These are phyloP conservation scores for Oxygymnocypris stewartii DNA, from an alignment of 2,113 vertebrate species.

Conservation along the genomic window DNA sequence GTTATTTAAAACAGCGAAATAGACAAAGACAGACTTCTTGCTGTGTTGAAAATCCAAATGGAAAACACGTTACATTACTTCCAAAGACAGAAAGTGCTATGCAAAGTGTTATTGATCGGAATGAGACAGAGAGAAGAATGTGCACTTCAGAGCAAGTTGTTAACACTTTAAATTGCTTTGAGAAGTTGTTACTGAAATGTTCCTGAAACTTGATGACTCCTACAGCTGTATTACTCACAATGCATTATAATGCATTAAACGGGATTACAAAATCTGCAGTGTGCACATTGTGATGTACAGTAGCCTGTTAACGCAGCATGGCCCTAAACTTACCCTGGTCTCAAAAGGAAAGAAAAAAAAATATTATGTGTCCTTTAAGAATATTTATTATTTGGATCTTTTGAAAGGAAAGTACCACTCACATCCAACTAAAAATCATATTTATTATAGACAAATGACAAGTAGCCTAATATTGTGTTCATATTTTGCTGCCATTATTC, in stretches of 20 bases:
- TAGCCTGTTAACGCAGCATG: neutral
- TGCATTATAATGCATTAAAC: neutral
- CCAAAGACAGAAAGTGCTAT: constrained; percentile 21
- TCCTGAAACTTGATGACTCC: neutral
- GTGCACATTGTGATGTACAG: neutral
- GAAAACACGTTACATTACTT: neutral
- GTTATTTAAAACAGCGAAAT: neutral
- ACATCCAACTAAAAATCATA: neutral
- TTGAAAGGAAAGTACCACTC: neutral
- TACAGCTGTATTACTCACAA: constrained; percentile 5
- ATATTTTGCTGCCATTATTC: neutral
- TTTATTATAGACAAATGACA: constrained; percentile 7
- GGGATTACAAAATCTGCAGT: neutral
- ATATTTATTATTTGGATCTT: neutral
- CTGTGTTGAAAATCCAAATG: neutral
- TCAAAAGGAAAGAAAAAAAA: neutral
- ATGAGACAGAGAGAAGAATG: neutral
- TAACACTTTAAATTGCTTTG: constrained; percentile 9
- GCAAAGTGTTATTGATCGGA: neutral
- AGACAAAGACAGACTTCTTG: neutral
- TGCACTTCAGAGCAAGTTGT: constrained; percentile 7
- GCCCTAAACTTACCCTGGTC: neutral
- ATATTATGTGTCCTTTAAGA: no score
- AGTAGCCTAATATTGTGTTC: neutral
- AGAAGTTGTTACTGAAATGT: neutral